These are phyloP conservation scores for Phylloscopus whistleri DNA, from an alignment of 2,113 vertebrate genomes.

Conservation along the genomic window DNA sequence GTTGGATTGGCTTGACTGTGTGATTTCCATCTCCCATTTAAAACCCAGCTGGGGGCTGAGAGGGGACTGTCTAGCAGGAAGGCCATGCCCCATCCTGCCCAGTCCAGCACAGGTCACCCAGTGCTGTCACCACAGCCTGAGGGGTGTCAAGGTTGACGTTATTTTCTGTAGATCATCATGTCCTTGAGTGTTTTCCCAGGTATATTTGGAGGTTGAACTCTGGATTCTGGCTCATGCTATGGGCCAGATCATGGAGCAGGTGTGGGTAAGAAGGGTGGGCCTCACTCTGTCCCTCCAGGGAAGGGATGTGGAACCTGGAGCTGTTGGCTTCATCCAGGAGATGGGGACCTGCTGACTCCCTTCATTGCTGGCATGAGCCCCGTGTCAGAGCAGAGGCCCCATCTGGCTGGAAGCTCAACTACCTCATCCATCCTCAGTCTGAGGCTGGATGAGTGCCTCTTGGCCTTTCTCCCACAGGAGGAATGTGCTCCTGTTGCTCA, in stretches of 20 bases:
- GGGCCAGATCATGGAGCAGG: not conserved
- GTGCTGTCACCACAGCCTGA: rapidly evolving
- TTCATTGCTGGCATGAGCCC: not conserved
- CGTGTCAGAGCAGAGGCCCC: not conserved
- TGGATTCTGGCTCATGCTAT: not conserved
- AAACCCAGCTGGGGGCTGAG: not conserved
- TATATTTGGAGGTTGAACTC: not conserved
- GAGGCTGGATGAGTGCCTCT: not conserved
- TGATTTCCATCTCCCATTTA: not conserved
- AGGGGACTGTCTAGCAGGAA: not conserved
- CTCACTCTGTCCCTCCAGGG: not conserved
- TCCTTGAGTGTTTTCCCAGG: not conserved
- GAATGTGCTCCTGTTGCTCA: rapidly evolving
- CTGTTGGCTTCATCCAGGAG: not conserved
- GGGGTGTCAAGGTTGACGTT: not conserved
- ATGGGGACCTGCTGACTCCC: not conserved
- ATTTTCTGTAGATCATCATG: not conserved
- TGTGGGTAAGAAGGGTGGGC: not conserved
- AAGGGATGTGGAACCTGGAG: not conserved
- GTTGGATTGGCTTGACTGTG: not conserved
- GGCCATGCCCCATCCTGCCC: not conserved
- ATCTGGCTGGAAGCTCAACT: not conserved
- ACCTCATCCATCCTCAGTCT: not conserved
- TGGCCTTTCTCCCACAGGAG: not conserved
- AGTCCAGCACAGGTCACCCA: not conserved